Evolutionary conservation across 2,888 invertebrate species (phyloP).

Genomic region (Apodemia zela): DNA sequence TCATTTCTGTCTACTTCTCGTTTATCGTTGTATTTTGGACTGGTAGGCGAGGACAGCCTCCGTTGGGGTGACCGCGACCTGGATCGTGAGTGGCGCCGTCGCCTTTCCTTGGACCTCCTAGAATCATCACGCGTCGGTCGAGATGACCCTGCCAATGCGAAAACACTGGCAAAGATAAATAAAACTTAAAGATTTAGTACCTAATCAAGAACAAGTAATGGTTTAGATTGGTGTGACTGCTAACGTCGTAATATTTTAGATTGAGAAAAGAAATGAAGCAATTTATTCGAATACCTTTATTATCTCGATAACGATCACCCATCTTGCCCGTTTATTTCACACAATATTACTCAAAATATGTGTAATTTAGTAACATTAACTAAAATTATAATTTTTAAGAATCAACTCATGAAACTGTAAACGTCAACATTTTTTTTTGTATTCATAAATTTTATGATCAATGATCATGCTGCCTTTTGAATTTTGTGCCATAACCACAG

Average conservation of each 20-base stretch:
- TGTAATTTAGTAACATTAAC: background rate
- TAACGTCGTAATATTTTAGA: constrained; percentile 15
- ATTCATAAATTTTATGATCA: too few relatives aligned
- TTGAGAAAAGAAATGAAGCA: constrained; percentile 1
- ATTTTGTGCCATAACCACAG: too few relatives aligned
- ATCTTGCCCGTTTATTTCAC: constrained; percentile 34
- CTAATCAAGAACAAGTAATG: constrained; percentile 31
- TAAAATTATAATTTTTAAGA: background rate
- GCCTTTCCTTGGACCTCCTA: constrained; percentile 55
- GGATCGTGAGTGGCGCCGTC: constrained; percentile 36
- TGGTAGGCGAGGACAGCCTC: constrained; percentile 41
- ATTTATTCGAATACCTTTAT: constrained; percentile 60
- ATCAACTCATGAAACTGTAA: background rate
- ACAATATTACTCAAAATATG: background rate
- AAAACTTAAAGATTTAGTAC: constrained; percentile 59
- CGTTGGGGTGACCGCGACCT: constrained; percentile 49
- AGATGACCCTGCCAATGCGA: constrained; percentile 86
- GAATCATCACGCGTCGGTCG: constrained; percentile 79
- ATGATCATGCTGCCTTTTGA: too few relatives aligned
- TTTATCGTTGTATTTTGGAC: constrained; percentile 37
- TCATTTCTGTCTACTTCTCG: constrained; percentile 43
- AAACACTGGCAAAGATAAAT: constrained; percentile 87
- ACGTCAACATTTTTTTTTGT: too few relatives aligned
- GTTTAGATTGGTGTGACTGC: constrained; percentile 20
- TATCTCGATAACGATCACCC: constrained; percentile 54